Conservation (phyloP, 23 tunicate species). For the Corella eumyota region DNA sequence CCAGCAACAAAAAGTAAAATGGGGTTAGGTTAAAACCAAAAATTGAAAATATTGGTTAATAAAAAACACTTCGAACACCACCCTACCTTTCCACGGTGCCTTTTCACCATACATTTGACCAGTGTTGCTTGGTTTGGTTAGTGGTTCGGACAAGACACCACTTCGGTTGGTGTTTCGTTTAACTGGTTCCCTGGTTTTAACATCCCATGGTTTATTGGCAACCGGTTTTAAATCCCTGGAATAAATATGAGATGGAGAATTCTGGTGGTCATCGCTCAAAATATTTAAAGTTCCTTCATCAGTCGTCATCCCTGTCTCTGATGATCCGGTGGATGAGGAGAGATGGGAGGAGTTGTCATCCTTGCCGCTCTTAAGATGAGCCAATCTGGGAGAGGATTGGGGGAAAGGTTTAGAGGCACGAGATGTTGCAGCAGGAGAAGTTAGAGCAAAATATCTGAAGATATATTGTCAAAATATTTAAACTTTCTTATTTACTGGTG, state of each 20-base stretch:
- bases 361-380: background rate
- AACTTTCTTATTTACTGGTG: background rate
- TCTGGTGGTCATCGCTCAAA: constrained; percentile 1
- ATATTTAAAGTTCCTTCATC: constrained; percentile 30
- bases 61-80: no score
- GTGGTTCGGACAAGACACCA: constrained; percentile 30
- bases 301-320: constrained; percentile 20
- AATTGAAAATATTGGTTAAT: no score
- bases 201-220: constrained; percentile 5
- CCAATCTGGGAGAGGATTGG: constrained; percentile 1
- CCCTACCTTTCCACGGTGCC: no score
- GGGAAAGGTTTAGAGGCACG: constrained; percentile 4
- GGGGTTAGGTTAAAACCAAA: no score
- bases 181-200: background rate
- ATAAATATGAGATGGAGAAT: no score
- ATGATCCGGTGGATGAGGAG: constrained; percentile 18
- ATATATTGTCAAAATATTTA: background rate
- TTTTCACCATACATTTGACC: no score
- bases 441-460: constrained; percentile 62
- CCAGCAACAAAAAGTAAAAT: no score
- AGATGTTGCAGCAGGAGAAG: constrained; percentile 51
- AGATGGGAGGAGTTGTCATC: constrained; percentile 2
- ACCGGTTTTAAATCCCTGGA: no score
- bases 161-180: constrained; percentile 4
- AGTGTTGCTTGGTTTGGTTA: constrained; percentile 25